Evolutionary conservation across 2,113 vertebrate genomes (phyloP), one percentile per base, ranked within the genome.

Genomic region (Platichthys flesus): DNA sequence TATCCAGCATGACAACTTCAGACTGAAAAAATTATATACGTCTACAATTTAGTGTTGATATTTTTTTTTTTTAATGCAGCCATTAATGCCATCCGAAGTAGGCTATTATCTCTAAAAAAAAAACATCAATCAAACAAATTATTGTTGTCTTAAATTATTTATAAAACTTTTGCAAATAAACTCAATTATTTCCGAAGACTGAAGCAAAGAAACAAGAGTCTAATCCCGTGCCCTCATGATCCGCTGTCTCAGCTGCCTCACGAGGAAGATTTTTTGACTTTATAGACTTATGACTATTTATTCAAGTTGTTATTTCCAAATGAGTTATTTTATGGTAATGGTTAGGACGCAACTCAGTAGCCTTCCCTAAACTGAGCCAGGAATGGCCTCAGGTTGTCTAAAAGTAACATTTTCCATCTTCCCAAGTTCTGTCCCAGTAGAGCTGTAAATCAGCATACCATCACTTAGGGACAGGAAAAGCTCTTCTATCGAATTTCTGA

Each of bases 401-500:
- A 78, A 71, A 81, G 61, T 74, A 74, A 70, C 14, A 74, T 58
- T 60, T 84, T 71, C 45, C n/a, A 69, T 78, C 40, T 81, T 70
- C 35, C 16, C n/a, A 26, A 70, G 21, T 81, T 82, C 24, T 1
- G 18, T 83, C 71, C 73, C 74, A 63, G 67, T 35, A 65, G 71
- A 76, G 61, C 76, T 78, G 63, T 73, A 77, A 84, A 83, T 66
- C 67, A 79, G 74, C 23, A 47, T 37, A 59, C 67, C 58, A 69
- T 70, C 73, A 88, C 67, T 71, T 37, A 56, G 71, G 61, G 63
- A 82, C 51, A 81, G 63, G 64, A 76, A 80, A 55, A 58, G 68
- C 74, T 76, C 58, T 75, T 81, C 62, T 68, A 61, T 81, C 76
- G 74, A 52, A 84, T 79, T 79, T 79, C 66, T 72, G 62, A 79